phyloP scores from a whole-genome alignment of 1,140 invertebrate species.

The Drosophila nigromelanica region DNA sequence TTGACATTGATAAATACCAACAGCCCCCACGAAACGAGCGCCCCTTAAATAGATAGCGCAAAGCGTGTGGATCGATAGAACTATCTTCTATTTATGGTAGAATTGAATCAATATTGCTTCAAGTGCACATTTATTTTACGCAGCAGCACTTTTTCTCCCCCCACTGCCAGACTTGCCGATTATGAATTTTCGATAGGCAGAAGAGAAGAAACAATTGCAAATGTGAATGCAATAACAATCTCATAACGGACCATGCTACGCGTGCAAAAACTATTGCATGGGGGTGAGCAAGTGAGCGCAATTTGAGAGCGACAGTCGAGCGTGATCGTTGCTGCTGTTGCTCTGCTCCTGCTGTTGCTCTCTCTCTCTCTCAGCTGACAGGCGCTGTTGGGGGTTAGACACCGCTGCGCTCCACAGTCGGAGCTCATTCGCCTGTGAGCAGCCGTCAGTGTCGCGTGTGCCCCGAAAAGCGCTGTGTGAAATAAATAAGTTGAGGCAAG shows the following conservation, averaged over 20 bases:
- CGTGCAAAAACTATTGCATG: slow-evolving; percentile 4
- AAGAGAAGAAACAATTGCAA: slow-evolving; percentile 4
- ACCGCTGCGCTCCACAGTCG: slow-evolving; percentile 22
- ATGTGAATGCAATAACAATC: slow-evolving; percentile 13
- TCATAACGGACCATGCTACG: background rate
- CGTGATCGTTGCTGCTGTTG: slow-evolving; percentile 21
- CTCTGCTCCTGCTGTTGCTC: slow-evolving; percentile 23
- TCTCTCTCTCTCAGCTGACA: slow-evolving; percentile 1
- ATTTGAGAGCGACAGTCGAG: slow-evolving; percentile 15
- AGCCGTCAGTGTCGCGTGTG: slow-evolving; percentile 81
- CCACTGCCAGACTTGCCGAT: slow-evolving; percentile 2
- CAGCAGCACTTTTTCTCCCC: slow-evolving; percentile 27
- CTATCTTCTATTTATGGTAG: slow-evolving; percentile 23
- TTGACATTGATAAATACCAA: slow-evolving; percentile 18
- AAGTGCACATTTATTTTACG: slow-evolving; percentile 42
- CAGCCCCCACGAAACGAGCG: background rate
- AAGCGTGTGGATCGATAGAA: slow-evolving; percentile 12
- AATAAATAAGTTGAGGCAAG: slow-evolving; percentile 43
- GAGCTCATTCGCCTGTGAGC: slow-evolving; percentile 76
- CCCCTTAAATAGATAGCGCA: background rate
- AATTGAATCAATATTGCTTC: slow-evolving; percentile 28
- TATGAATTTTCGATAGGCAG: slow-evolving; percentile 16
- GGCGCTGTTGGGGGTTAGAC: slow-evolving; percentile 35
- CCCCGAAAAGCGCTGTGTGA: slow-evolving; percentile 49
- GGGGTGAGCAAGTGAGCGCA: background rate